phyloP scores from a whole-genome alignment of 37 sponge, comb jelly and placozoan species.

The Theonella swinhoei region DNA sequence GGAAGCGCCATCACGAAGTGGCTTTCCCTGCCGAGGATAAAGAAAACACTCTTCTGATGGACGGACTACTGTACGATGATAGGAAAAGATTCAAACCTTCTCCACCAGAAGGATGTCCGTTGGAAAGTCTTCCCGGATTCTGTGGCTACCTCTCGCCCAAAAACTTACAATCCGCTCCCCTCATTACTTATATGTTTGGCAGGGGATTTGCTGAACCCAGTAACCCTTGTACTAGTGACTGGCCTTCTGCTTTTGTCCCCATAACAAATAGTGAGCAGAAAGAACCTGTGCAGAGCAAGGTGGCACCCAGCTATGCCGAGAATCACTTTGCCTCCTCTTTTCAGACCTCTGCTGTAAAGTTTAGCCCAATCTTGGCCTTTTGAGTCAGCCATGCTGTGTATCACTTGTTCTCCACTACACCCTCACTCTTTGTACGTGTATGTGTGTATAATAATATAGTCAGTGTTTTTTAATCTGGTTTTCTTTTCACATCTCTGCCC shows the following conservation, averaged over 20 bases:
- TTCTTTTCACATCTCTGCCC: slow-evolving; percentile 1
- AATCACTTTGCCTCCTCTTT: slow-evolving; percentile 30
- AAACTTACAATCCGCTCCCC: slow-evolving; percentile 47
- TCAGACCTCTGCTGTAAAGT: slow-evolving; percentile 26
- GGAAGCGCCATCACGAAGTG: slow-evolving; percentile 45
- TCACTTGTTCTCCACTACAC: not conserved
- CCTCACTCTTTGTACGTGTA: not conserved
- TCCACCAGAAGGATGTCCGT: slow-evolving; percentile 5
- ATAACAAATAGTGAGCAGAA: not conserved
- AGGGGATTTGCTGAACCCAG: slow-evolving; percentile 35
- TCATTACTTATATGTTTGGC: slow-evolving; percentile 64
- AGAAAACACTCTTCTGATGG: not conserved
- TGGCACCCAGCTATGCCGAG: not conserved
- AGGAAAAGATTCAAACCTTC: slow-evolving; percentile 60
- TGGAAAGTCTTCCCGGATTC: slow-evolving; percentile 29
- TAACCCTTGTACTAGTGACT: not conserved
- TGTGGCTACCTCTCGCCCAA: slow-evolving; percentile 40
- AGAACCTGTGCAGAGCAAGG: not conserved
- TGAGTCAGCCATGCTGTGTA: slow-evolving; percentile 8
- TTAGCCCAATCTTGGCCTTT: slow-evolving; percentile 47
- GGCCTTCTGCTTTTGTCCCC: slow-evolving; percentile 7
- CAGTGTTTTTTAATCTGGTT: not conserved
- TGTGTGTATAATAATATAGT: not conserved
- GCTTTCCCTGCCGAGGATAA: slow-evolving; percentile 40
- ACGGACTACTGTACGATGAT: slow-evolving; percentile 4